Base-by-base conservation (phyloP, 2,113 vertebrate species). In the Mola mola region DNA sequence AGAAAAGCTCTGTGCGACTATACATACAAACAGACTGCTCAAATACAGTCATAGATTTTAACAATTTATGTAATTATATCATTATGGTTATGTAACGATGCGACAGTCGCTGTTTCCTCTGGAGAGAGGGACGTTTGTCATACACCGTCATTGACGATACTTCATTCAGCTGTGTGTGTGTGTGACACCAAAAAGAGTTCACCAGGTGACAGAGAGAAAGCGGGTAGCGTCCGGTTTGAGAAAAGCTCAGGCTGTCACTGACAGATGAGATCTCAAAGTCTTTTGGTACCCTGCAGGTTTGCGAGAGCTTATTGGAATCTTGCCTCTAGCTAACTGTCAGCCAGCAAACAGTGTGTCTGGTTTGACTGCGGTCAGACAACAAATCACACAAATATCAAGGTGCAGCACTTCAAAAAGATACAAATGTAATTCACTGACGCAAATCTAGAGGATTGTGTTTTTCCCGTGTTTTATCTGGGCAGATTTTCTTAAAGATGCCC, bases 201-300 rank as follows among this genome's bases (percentile, higher is more conserved):
- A 29, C 9, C 9, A 7, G 13, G 15, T 5, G n/a, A n/a, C 36
- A 38, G n/a, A 38, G 13, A 2, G 15, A 16, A 38, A n/a, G 15
- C n/a, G 15, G 36, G 7, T 6, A 16, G 36, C 13, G 12, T 38
- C 13, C 5, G 15, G 4, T 38, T 38, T 15, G 12, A n/a, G 36
- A 38, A 38, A 38, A 15, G 13, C 36, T 15, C 56, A 55, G 59
- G 46, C 58, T 84, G 75, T 82, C 77, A 75, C 57, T 79, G 77
- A 86, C 58, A 73, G 57, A 89, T 81, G 75, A 81, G 61, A 51
- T 25, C 21, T 62, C 44, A 8, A 26, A 57, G 46, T 77, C 53
- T 47, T 40, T 59, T 36, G 68, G 80, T 75, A 73, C 76, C 72
- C 81, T 85, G 85, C 82, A 87, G 85, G 82, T 62, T 79, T 51